Percentiles rank a stretch among this genome's conserved stretches.
These are phyloP conservation scores for Platyscapa corneri DNA, from an alignment of 1,140 invertebrate species.

Conservation along the genomic window DNA sequence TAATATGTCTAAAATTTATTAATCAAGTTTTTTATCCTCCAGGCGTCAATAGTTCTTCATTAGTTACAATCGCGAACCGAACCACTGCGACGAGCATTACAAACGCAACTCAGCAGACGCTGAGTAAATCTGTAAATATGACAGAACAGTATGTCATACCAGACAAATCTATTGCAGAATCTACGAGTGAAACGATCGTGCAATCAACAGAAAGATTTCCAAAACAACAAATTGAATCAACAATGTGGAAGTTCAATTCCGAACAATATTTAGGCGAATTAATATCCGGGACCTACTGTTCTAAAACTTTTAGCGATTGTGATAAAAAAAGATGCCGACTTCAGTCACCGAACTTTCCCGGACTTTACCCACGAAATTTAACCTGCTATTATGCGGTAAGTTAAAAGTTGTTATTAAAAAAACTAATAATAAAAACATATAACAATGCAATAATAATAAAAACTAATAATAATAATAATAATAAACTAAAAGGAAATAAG, in stretches of 20 bases:
- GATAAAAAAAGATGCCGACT: slow-evolving; percentile 89
- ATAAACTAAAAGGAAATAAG: too few relatives aligned
- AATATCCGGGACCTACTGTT: slow-evolving; percentile 91
- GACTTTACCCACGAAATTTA: slow-evolving; percentile 91
- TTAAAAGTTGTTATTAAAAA: neutral
- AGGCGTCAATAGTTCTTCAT: neutral
- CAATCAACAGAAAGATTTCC: neutral
- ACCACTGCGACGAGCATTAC: neutral
- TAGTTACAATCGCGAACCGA: neutral
- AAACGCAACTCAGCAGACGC: neutral
- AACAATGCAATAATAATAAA: too few relatives aligned
- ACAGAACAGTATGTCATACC: slow-evolving; percentile 48
- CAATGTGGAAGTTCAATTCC: slow-evolving; percentile 61
- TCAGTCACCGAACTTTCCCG: slow-evolving; percentile 93
- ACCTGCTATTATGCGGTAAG: slow-evolving; percentile 90
- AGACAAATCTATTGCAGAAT: slow-evolving; percentile 13
- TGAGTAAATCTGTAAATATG: slow-evolving; percentile 9
- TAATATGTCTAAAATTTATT: too few relatives aligned
- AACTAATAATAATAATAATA: too few relatives aligned
- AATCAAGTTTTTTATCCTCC: neutral
- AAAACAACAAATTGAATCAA: slow-evolving; percentile 59
- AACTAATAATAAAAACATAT: neutral
- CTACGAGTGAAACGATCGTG: neutral
- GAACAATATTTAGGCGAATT: slow-evolving; percentile 87
- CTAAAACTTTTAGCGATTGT: slow-evolving; percentile 91